Base-by-base conservation (phyloP, 1,140 invertebrate species). In the Stegodyphus dumicola region DNA sequence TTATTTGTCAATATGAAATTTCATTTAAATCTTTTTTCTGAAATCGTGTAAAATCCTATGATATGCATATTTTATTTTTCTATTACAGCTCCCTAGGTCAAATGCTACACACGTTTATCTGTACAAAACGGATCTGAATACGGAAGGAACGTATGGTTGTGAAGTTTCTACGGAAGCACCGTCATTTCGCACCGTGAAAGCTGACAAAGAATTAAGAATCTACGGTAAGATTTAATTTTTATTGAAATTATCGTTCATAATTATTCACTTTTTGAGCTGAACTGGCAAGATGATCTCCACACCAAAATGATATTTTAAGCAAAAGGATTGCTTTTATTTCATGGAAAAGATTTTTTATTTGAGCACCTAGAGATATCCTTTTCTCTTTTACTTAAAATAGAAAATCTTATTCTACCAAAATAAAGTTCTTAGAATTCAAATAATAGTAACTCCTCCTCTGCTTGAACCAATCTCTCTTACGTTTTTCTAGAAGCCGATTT, bases 121-220 rank as follows among this genome's bases (percentile, higher is more conserved):
- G 6, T 71, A 87, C 13, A 86, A 79, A 67, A 88, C 87, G 10
- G 88, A 88, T 74, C 60, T 88, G 7, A 88, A 88, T 65, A 88
- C 88, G 6, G 88, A 88, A 80, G 89, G 89, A 0, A 87, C 89
- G 10, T 90, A 89, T 83, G 84, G 89, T 33, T 89, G 88, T 80
- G 89, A 90, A 85, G 88, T 90, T 10, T 90, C 89, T 2, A 88
- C 88, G 56, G 88, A 89, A 75, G 88, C 85, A 17, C 87, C 87
- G 15, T 84, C 76, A 17, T 88, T 87, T 69, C 33, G 76, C 13
- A 88, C 88, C 6, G 88, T 89, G 0, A 86, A 86, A 83, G 88
- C 77, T 3, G 87, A 88, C 48, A 88, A 88, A 79, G 88, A 88
- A 77, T 49, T 89, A 67, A 56, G 88, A 76, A 88, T 88, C 49